Percentiles rank a stretch among this genome's conserved stretches.
Conservation (phyloP, 2,797 vertebrate genomes). For the Pteronotus mesoamericanus region DNA sequence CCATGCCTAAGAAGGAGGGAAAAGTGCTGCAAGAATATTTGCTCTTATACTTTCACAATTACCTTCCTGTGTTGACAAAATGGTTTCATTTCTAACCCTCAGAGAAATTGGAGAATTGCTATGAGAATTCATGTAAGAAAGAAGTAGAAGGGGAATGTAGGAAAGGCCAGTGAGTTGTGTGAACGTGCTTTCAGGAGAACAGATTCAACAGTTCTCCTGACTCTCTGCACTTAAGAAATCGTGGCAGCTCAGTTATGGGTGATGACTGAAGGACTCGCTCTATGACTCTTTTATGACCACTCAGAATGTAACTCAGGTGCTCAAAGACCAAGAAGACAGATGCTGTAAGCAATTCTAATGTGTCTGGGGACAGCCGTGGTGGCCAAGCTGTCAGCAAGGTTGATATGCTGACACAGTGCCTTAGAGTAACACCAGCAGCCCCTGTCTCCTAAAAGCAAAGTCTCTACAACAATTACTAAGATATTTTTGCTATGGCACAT, state of each 20-base stretch:
- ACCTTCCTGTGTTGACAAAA: background rate
- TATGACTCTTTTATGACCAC: background rate
- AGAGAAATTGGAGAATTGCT: background rate
- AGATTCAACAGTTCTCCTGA: background rate
- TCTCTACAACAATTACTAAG: background rate
- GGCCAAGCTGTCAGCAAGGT: background rate
- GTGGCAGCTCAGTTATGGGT: background rate
- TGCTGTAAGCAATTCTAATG: background rate
- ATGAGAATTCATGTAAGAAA: background rate
- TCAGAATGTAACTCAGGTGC: conserved; percentile 18
- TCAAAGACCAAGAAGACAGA: conserved; percentile 36
- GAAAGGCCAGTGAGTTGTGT: background rate
- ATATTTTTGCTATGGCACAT: background rate
- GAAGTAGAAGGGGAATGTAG: background rate
- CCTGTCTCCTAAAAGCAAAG: background rate
- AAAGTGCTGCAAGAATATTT: background rate
- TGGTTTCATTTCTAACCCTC: background rate
- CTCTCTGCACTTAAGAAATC: conserved; percentile 1
- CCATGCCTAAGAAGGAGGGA: background rate
- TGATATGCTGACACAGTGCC: background rate
- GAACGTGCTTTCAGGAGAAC: background rate
- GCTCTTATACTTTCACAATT: background rate
- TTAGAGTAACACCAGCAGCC: background rate
- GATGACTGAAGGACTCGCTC: background rate
- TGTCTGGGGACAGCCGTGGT: background rate